Base-by-base conservation (phyloP, 1,140 invertebrate species). In the Zaprionus vittiger region DNA sequence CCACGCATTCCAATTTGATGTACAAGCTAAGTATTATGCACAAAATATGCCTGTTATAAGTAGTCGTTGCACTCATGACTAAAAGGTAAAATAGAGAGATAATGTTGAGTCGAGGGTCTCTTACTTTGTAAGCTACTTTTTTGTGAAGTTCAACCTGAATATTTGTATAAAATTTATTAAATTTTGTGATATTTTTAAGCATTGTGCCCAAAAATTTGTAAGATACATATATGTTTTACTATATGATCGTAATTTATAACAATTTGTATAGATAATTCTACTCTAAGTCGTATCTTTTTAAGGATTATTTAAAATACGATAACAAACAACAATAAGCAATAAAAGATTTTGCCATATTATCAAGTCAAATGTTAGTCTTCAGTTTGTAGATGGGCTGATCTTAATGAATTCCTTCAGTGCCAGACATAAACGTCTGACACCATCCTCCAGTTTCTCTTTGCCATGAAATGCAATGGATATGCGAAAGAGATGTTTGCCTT, bases 381-480 rank as follows among this genome's bases (percentile, higher is more conserved):
- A 56, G 6, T 6, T 24, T n/a, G 6, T 20, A 47, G 41, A 17
- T 17, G 41, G 41, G 41, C 63, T 57, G 5, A 7, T 37, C 11
- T 77, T 54, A 5, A 86, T 71, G 59, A 61, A 91, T 14, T 61
- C 55, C 5, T 61, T 83, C 0, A 91, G 55, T 2, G 79, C 78
- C 17, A 26, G 26, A 61, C 91, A 91, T 1, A 92, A 65, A 20
- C 91, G 79, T 14, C 4, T 73, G 6, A 47, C 59, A 1, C 87
- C 91, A 54, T 89, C 81, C 31, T 69, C 70, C 20, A 92, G 57
- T 52, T 86, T 92, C 1, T 68, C 66, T n/a, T 82, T 92, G 1
- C 31, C 22, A 55, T 92, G 93, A 82, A 94, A 94, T n/a, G 92
- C 93, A 73, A 94, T 94, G 20, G 93, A 93, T 37, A 94, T 38